Conservation (phyloP, 2,888 invertebrate species). For the Augiades crinisus region DNA sequence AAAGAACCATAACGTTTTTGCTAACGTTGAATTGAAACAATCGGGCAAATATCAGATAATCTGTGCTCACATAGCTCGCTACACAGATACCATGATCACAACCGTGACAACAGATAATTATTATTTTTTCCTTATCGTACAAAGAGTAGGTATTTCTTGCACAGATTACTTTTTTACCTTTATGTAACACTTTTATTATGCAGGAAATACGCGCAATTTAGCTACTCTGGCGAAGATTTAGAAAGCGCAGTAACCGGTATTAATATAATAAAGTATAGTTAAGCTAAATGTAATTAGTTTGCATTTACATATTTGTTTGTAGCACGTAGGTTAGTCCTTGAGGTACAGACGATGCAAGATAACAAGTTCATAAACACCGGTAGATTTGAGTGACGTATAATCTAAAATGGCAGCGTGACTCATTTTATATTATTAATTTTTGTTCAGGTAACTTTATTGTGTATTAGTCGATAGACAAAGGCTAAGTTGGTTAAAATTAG, state of each 20-base stretch:
- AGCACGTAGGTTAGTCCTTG: not conserved
- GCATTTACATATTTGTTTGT: not conserved
- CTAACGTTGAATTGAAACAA: conserved; percentile 5
- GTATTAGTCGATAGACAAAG: not conserved
- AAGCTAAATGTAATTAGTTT: not conserved
- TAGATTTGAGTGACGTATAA: not conserved
- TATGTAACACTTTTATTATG: not conserved
- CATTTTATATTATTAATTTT: not conserved
- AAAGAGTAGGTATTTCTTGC: not conserved
- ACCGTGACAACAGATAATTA: conserved; percentile 12
- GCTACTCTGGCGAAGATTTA: not conserved
- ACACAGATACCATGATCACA: not conserved
- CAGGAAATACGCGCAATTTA: not conserved
- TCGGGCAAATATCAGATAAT: not conserved
- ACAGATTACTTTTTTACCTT: not conserved
- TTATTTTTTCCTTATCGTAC: conserved; percentile 8
- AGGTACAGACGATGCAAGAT: not conserved
- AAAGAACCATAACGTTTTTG: not conserved
- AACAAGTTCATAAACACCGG: not conserved
- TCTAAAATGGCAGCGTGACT: conserved; percentile 5
- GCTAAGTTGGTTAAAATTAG: too few species aligned
- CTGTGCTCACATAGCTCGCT: not conserved
- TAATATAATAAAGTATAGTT: not conserved
- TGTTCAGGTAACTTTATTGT: not conserved
- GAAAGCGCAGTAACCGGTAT: not conserved